Evolutionary conservation across 2,888 invertebrate species (phyloP).

Genomic region (Lithophane leautieri): DNA sequence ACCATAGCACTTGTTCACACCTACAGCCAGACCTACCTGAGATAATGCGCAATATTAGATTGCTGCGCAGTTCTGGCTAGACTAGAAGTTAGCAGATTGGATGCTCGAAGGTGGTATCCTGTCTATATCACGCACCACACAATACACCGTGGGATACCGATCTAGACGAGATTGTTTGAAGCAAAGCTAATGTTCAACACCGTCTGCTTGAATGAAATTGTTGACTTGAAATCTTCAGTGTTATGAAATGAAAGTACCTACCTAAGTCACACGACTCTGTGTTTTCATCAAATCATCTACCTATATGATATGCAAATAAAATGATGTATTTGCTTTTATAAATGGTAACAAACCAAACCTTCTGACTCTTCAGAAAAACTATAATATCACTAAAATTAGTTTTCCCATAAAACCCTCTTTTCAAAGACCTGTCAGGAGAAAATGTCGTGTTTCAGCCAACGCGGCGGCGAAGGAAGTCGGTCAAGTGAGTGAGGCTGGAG

Average conservation of each 20-base stretch:
- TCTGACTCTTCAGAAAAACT: background rate
- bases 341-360: background rate
- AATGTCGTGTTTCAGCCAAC: conserved; percentile 34
- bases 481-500: conserved; percentile 57
- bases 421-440: conserved; percentile 35
- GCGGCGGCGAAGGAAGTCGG: conserved; percentile 49
- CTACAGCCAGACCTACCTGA: conserved; percentile 45
- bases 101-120: background rate
- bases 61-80: conserved; percentile 32
- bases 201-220: conserved; percentile 18
- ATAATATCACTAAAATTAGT: background rate
- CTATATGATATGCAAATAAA: background rate
- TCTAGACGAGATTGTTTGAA: conserved; percentile 19
- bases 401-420: conserved; percentile 26
- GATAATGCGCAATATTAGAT: conserved; percentile 26
- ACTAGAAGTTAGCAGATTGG: background rate
- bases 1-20: conserved; percentile 53
- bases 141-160: conserved; percentile 1
- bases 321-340: too few relatives aligned
- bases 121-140: background rate
- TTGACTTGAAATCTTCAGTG: conserved; percentile 26
- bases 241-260: conserved; percentile 14
- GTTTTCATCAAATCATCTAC: conserved; percentile 34
- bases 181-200: conserved; percentile 35
- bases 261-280: conserved; percentile 7